Evolutionary conservation across 2,113 vertebrate genomes (phyloP).

Genomic region (Zeus faber): DNA sequence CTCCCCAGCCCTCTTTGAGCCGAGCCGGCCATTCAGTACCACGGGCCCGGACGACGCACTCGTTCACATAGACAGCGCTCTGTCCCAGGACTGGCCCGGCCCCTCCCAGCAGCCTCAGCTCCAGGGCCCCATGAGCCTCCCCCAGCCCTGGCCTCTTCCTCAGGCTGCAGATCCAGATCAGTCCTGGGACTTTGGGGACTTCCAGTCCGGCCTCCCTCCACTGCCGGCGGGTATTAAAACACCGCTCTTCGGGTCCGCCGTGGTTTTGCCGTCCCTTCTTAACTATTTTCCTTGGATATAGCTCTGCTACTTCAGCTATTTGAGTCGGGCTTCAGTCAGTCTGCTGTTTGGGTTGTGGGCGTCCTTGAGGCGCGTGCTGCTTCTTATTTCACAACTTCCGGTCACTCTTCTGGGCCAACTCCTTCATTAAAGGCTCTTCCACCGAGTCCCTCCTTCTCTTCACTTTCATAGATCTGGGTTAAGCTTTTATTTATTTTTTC

Average conservation of each 20-base stretch:
- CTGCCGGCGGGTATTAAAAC: slow-evolving; percentile 54
- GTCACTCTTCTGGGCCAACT: slow-evolving; percentile 2
- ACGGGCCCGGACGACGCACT: slow-evolving; percentile 48
- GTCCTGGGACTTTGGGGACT: slow-evolving; percentile 31
- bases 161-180: slow-evolving; percentile 13
- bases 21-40: slow-evolving; percentile 31
- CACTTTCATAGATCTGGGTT: background rate
- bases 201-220: slow-evolving; percentile 25
- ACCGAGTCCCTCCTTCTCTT: background rate
- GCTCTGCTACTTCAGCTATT: slow-evolving; percentile 5
- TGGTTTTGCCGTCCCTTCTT: background rate
- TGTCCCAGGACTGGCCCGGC: slow-evolving; percentile 12
- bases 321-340: background rate
- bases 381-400: too few relatives aligned
- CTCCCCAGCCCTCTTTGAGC: slow-evolving; percentile 38
- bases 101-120: slow-evolving; percentile 13
- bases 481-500: too few relatives aligned
- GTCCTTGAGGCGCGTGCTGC: background rate
- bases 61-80: slow-evolving; percentile 47
- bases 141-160: slow-evolving; percentile 11
- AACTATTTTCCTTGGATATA: background rate
- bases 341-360: background rate
- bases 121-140: slow-evolving; percentile 6
- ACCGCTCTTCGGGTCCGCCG: background rate
- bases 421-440: background rate